A percentile compares a stretch with the other conserved stretches of the same genome.
phyloP scores from a whole-genome alignment of 2,113 vertebrate species.

The Scytalopus superciliaris region DNA sequence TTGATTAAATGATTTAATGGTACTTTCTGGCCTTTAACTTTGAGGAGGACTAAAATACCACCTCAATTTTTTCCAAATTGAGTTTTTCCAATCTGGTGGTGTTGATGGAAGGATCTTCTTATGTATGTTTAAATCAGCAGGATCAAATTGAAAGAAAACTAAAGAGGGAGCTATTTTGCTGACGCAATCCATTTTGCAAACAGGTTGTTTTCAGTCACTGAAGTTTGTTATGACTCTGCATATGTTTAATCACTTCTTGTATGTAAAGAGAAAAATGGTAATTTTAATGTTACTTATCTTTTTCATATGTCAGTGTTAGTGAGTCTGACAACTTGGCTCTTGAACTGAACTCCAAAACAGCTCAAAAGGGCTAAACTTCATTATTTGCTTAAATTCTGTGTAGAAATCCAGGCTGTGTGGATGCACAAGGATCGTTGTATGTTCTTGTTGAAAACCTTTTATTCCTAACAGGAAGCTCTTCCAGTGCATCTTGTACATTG shows the following conservation, averaged over 20 bases:
- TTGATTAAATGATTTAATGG: not conserved
- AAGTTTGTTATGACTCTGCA: not conserved
- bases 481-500: not conserved
- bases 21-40: not conserved
- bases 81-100: not conserved
- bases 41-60: not conserved
- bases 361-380: not conserved
- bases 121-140: not conserved
- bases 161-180: not conserved
- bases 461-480: slow-evolving; percentile 46
- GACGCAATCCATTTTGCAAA: not conserved
- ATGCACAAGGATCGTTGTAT: not conserved
- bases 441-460: not conserved
- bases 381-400: slow-evolving; percentile 2
- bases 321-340: not conserved
- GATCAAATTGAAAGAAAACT: not conserved
- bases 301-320: not conserved
- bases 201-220: not conserved
- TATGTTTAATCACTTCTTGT: not conserved
- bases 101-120: not conserved
- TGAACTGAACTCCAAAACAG: not conserved
- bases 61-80: not conserved
- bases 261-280: not conserved
- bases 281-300: not conserved
- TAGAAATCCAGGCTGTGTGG: not conserved